Percentiles rank a stretch among this genome's conserved stretches.
These are phyloP conservation scores for Paracentrotus lividus DNA, from an alignment of 53 echinoderm and acorn worm species.

Conservation along the genomic window DNA sequence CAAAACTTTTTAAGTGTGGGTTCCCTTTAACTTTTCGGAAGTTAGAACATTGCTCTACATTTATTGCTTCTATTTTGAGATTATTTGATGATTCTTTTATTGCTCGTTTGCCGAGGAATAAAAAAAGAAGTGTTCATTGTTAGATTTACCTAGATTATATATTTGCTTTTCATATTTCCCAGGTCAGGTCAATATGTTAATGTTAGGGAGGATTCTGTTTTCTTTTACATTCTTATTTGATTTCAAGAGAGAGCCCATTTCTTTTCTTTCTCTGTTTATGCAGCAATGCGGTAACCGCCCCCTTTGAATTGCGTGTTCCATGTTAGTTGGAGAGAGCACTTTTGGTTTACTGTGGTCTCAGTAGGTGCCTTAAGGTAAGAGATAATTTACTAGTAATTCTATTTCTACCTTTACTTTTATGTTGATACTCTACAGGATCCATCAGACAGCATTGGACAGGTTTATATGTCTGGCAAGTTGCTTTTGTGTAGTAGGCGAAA, in stretches of 20 bases:
- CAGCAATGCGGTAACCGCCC: constrained; percentile 1
- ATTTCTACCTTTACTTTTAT: too few relatives aligned
- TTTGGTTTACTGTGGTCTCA: too few relatives aligned
- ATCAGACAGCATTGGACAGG: too few relatives aligned
- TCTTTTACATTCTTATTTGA: background rate
- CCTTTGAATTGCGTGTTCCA: background rate
- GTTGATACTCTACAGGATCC: too few relatives aligned
- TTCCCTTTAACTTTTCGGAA: too few relatives aligned
- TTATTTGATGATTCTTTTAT: background rate
- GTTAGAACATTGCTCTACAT: too few relatives aligned
- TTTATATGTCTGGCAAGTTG: too few relatives aligned
- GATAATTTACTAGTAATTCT: too few relatives aligned
- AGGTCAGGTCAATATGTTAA: background rate
- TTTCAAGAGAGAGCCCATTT: background rate
- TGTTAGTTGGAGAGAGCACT: background rate
- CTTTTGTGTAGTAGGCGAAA: too few relatives aligned
- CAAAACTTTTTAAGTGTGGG: too few relatives aligned
- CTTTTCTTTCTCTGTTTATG: background rate
- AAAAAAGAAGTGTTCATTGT: background rate
- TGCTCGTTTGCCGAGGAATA: background rate
- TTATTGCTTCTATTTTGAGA: background rate
- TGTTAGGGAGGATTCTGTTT: background rate
- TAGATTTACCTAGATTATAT: background rate
- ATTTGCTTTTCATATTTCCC: background rate
- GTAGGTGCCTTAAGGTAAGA: too few relatives aligned